These are phyloP conservation scores for Conus ventricosus DNA, from an alignment of 1,140 invertebrate genomes.

Conservation along the genomic window DNA sequence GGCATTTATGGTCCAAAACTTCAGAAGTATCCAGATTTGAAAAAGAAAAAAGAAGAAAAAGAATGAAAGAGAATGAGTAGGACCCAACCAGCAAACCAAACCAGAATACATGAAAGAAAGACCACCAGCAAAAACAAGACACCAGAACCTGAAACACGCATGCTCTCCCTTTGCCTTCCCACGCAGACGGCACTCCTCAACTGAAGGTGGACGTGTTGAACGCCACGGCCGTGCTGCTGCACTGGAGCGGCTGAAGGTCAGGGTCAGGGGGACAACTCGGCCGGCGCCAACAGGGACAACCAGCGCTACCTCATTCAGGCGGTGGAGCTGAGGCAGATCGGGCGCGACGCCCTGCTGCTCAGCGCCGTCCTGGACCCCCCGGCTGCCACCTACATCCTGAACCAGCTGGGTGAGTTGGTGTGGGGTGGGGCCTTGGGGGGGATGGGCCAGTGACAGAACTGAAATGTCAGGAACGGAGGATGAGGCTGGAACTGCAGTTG, in stretches of 20 bases:
- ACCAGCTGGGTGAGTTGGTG: constrained; percentile 32
- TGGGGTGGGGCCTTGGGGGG: background rate
- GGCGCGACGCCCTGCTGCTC: background rate
- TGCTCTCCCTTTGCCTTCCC: background rate
- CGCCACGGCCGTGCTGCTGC: constrained; percentile 38
- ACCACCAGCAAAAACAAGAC: no score
- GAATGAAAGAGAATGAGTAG: no score
- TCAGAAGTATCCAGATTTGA: no score
- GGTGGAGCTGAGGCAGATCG: constrained; percentile 25
- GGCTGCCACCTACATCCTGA: constrained; percentile 27
- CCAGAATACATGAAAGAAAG: no score
- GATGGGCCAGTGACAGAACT: background rate
- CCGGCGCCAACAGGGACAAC: no score
- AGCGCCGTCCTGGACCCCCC: constrained; percentile 1
- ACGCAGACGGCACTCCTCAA: background rate
- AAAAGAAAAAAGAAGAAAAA: no score
- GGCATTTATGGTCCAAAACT: no score
- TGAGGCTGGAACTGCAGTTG: no score
- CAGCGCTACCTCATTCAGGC: constrained; percentile 22
- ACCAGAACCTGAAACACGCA: no score
- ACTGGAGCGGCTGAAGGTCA: constrained; percentile 25
- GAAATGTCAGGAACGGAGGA: no score
- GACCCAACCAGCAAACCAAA: no score
- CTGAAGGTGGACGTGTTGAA: constrained; percentile 39
- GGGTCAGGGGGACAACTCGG: background rate